Conservation (phyloP, 2,888 invertebrate species). For the Petrolisthes cinctipes region DNA sequence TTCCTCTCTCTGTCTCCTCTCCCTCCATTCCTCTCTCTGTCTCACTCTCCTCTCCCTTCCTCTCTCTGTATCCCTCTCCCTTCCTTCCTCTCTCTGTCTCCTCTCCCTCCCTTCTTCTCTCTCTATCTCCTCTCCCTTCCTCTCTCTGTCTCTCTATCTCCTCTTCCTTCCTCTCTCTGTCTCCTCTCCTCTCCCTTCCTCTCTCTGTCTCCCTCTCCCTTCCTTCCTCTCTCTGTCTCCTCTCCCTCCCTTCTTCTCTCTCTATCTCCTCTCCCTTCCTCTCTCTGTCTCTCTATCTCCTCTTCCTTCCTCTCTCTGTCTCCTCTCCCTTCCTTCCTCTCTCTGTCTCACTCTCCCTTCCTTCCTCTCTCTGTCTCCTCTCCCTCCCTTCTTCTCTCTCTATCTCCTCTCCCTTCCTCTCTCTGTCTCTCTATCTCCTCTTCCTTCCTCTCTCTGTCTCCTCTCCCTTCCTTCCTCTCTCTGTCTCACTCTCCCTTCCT, state of each 20-base stretch:
- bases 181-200: no score
- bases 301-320: background rate
- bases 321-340: background rate
- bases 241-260: background rate
- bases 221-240: background rate
- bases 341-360: background rate
- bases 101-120: no score
- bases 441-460: background rate
- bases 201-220: background rate
- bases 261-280: background rate
- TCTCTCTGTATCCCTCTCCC: no score
- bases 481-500: background rate
- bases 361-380: background rate
- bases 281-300: background rate
- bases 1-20: no score
- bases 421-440: background rate
- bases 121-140: background rate
- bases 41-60: no score
- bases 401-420: background rate
- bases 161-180: no score
- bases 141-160: background rate
- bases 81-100: no score
- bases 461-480: background rate
- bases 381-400: background rate
- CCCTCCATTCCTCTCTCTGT: no score